phyloP scores from a whole-genome alignment of 2,797 vertebrate species.

The Channallabes apus region DNA sequence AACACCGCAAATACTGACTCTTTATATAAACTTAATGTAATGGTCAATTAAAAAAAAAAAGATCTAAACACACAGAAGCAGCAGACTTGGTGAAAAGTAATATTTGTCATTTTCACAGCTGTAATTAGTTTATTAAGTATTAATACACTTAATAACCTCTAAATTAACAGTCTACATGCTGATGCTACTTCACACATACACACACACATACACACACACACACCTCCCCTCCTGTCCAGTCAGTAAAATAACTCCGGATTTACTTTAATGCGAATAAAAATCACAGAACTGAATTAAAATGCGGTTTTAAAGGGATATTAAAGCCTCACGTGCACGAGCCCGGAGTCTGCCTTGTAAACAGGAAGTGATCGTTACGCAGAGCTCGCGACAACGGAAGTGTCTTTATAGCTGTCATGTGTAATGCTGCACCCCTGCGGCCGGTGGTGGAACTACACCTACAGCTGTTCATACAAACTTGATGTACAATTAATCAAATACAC shows the following conservation, averaged over 20 bases:
- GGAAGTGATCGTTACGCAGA: background rate
- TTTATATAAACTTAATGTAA: too few species aligned
- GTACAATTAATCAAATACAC: background rate
- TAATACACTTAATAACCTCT: background rate
- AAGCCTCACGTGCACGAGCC: background rate
- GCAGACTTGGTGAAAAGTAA: too few species aligned
- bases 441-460: background rate
- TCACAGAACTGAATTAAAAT: background rate
- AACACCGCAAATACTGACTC: too few species aligned
- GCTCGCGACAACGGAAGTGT: background rate
- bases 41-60: too few species aligned
- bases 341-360: background rate
- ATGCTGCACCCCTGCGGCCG: conserved; percentile 14
- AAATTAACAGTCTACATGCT: background rate
- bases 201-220: background rate
- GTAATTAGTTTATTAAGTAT: too few species aligned
- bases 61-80: too few species aligned
- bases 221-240: background rate
- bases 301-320: background rate
- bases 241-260: background rate
- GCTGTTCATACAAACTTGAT: background rate
- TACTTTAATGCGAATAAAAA: background rate
- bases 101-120: too few species aligned
- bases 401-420: background rate
- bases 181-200: background rate